Percentiles rank a stretch among this genome's conserved stretches.
Conservation (phyloP, 2,797 vertebrate species). For the Tapirus indicus region DNA sequence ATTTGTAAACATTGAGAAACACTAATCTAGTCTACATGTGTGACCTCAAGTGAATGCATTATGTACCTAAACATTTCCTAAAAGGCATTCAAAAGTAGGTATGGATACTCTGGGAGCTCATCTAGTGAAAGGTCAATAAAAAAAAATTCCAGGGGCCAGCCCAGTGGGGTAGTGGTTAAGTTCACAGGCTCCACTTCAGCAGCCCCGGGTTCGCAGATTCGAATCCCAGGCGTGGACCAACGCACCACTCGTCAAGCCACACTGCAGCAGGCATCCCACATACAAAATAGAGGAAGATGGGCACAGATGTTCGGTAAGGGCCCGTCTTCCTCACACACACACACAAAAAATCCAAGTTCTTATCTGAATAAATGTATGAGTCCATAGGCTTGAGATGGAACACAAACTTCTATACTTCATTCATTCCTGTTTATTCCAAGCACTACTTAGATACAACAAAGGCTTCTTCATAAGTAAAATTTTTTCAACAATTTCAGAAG, state of each 20-base stretch:
- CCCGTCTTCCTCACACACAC: too few relatives aligned
- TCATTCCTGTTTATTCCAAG: not conserved
- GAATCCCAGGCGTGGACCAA: too few relatives aligned
- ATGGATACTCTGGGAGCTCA: not conserved
- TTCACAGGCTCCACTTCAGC: too few relatives aligned
- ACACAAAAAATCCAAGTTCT: not conserved
- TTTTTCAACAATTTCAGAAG: not conserved
- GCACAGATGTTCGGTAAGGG: too few relatives aligned
- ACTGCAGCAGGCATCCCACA: too few relatives aligned
- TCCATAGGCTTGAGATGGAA: slow-evolving; percentile 9
- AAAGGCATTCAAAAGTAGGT: not conserved
- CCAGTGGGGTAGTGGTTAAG: too few relatives aligned
- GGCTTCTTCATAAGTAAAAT: not conserved
- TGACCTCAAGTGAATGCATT: not conserved
- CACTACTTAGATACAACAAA: slow-evolving; percentile 21
- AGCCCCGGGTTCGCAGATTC: too few relatives aligned
- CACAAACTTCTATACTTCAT: not conserved
- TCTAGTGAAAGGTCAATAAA: not conserved
- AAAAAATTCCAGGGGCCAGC: not conserved
- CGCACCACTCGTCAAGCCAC: too few relatives aligned
- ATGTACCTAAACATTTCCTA: slow-evolving; percentile 49
- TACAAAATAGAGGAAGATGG: too few relatives aligned
- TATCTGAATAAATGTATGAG: not conserved
- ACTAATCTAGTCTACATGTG: not conserved
- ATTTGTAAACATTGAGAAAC: slow-evolving; percentile 47